A percentile compares a stretch with the other conserved stretches of the same genome.
phyloP scores from a whole-genome alignment of 2,797 vertebrate genomes.

The Enteromius afrohamiltoni region DNA sequence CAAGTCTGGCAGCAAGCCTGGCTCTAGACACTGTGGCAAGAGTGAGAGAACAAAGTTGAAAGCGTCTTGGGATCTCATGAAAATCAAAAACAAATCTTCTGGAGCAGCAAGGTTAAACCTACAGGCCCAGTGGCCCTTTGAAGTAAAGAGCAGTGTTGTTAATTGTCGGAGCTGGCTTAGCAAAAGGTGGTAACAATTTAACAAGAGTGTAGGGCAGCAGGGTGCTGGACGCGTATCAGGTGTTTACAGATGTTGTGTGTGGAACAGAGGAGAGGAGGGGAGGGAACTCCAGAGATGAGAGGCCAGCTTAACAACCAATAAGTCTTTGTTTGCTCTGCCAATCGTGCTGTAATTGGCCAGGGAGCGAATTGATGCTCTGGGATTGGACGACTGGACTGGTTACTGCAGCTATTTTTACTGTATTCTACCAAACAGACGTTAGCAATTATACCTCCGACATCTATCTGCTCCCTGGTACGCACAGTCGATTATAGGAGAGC shows the following conservation, averaged over 20 bases:
- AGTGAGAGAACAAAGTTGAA: constrained; percentile 77
- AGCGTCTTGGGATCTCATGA: constrained; percentile 79
- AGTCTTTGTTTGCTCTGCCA: constrained; percentile 95
- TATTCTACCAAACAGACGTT: constrained; percentile 70
- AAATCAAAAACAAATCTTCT: constrained; percentile 93
- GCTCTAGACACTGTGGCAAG: constrained; percentile 35
- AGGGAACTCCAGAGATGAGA: constrained; percentile 75
- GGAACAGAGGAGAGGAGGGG: constrained; percentile 59
- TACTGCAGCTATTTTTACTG: constrained; percentile 74
- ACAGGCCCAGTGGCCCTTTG: constrained; percentile 85
- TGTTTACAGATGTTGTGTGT: constrained; percentile 88
- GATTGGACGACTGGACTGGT: constrained; percentile 82
- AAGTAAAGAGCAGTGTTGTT: constrained; percentile 90
- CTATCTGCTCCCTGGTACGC: constrained; percentile 39
- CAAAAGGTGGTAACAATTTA: constrained; percentile 99
- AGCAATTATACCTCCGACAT: constrained; percentile 62
- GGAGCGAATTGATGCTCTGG: constrained; percentile 81
- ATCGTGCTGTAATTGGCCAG: constrained; percentile 88
- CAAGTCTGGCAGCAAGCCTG: constrained; percentile 26
- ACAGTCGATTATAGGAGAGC: constrained; percentile 29
- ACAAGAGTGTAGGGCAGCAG: constrained; percentile 85
- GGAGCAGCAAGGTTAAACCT: constrained; percentile 90
- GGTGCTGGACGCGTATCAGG: constrained; percentile 88
- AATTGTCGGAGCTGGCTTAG: constrained; percentile 94
- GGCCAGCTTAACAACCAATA: constrained; percentile 84